Evolutionary conservation across 2,113 vertebrate species (phyloP).

Genomic region (Australoheros scitulus): DNA sequence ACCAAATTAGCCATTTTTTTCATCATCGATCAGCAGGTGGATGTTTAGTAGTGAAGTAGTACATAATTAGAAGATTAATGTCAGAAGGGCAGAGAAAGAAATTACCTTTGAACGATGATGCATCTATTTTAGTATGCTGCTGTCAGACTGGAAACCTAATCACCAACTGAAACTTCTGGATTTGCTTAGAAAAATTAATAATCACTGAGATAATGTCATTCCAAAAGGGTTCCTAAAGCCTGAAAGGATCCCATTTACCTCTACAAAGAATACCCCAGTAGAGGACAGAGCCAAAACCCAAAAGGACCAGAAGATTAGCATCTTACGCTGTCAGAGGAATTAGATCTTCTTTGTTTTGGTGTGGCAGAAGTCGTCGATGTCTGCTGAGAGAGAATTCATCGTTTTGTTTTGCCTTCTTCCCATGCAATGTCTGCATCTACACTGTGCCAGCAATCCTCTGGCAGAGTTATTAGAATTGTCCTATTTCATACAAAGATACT

Average conservation of each 20-base stretch:
- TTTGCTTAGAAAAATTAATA: slow-evolving; percentile 49
- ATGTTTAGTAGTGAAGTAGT: slow-evolving; percentile 16
- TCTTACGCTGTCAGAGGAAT: slow-evolving; percentile 80
- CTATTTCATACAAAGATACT: not conserved
- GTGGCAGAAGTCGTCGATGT: slow-evolving; percentile 53
- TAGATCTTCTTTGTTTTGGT: slow-evolving; percentile 66
- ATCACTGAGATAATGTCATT: slow-evolving; percentile 54
- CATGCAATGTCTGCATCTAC: not conserved
- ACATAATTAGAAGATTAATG: slow-evolving; percentile 13
- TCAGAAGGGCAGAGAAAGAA: slow-evolving; percentile 19
- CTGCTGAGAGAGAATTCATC: slow-evolving; percentile 78
- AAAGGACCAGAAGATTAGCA: slow-evolving; percentile 36
- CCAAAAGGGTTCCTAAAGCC: slow-evolving; percentile 20
- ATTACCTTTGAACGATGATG: not conserved
- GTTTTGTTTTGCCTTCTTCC: slow-evolving; percentile 36
- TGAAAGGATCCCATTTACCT: slow-evolving; percentile 43
- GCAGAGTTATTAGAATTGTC: not conserved
- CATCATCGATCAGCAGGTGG: not conserved
- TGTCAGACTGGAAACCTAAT: not conserved
- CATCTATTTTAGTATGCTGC: not conserved
- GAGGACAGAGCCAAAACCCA: slow-evolving; percentile 55
- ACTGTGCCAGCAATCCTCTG: not conserved
- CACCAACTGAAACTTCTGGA: slow-evolving; percentile 6
- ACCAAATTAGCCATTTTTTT: slow-evolving; percentile 1
- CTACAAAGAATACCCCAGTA: slow-evolving; percentile 38